phyloP scores from a whole-genome alignment of 2,113 vertebrate genomes.

The Nasalis larvatus region DNA sequence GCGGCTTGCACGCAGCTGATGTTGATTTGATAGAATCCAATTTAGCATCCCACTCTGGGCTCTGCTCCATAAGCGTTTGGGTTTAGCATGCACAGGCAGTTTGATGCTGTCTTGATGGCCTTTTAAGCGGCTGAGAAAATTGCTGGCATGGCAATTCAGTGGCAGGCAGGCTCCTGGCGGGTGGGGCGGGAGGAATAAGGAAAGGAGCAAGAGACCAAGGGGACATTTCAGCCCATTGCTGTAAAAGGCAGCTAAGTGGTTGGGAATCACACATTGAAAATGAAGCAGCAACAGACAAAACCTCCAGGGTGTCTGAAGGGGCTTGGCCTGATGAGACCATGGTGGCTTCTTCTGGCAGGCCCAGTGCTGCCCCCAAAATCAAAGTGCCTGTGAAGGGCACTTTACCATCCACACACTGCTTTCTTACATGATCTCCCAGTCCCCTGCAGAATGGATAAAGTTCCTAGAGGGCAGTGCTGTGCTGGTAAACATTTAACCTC shows the following conservation, averaged over 20 bases:
- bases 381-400: neutral
- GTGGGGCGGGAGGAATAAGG: neutral
- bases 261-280: neutral
- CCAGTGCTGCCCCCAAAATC: neutral
- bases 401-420: neutral
- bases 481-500: neutral
- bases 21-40: conserved; percentile 87
- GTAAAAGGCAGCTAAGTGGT: neutral
- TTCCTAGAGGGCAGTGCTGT: neutral
- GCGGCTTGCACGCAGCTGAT: conserved; percentile 80
- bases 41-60: conserved; percentile 86
- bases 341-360: neutral
- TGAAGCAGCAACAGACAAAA: neutral
- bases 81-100: conserved; percentile 82
- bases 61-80: conserved; percentile 84
- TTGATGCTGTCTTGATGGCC: conserved; percentile 84
- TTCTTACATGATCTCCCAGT: neutral
- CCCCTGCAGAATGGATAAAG: neutral
- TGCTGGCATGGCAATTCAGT: conserved; percentile 79
- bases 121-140: conserved; percentile 85
- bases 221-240: neutral
- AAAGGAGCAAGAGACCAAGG: neutral
- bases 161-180: conserved; percentile 38
- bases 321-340: neutral
- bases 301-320: too few relatives aligned